Conservation (phyloP, 2,797 vertebrate genomes). For the Craterocephalus amniculus region DNA sequence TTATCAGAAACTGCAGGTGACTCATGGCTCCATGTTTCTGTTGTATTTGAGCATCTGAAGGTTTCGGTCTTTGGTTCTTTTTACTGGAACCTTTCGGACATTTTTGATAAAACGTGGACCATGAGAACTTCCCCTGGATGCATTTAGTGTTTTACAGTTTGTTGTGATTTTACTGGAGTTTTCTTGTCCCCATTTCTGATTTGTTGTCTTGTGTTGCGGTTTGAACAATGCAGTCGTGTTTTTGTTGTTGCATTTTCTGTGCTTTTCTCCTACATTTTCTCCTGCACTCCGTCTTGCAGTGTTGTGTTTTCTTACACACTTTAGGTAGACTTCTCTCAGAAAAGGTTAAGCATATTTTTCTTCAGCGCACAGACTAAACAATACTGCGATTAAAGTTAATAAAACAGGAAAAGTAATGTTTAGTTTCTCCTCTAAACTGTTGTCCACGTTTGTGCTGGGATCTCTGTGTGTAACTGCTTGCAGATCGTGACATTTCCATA, state of each 20-base stretch:
- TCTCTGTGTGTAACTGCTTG: constrained; percentile 25
- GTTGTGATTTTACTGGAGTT: neutral
- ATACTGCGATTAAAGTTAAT: neutral
- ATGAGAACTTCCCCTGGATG: neutral
- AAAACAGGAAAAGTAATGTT: neutral
- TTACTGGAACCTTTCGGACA: neutral
- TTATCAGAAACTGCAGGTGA: neutral
- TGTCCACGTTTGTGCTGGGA: constrained; percentile 20
- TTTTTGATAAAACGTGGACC: neutral
- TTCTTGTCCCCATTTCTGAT: neutral
- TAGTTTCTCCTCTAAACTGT: neutral
- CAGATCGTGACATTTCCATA: constrained; percentile 60
- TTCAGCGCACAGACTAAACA: neutral
- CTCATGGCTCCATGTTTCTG: neutral
- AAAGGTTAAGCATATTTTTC: neutral
- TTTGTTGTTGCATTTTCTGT: neutral
- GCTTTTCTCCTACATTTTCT: neutral
- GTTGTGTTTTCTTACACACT: neutral
- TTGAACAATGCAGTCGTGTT: neutral
- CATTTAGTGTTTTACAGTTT: neutral
- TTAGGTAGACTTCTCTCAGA: neutral
- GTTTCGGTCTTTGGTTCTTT: neutral
- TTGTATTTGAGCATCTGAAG: neutral
- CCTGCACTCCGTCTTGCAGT: neutral
- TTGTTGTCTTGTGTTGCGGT: neutral